A percentile compares a stretch with the other conserved stretches of the same genome.
Conservation (phyloP, 2,888 invertebrate genomes). For the Poecilus cupreus region DNA sequence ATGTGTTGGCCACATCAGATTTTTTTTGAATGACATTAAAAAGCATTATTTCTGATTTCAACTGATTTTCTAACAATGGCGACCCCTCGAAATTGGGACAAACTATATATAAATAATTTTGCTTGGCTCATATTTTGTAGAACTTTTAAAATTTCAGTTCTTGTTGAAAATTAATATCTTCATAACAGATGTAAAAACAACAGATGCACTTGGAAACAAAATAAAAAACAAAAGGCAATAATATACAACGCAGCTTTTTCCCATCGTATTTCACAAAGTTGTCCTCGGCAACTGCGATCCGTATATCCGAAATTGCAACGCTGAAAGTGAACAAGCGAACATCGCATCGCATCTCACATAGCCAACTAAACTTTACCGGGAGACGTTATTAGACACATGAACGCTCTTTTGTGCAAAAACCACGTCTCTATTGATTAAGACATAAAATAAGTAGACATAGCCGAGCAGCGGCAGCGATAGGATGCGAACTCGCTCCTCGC, state of each 20-base stretch:
- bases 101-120: no score
- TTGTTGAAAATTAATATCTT: not conserved
- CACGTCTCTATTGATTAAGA: slow-evolving; percentile 35
- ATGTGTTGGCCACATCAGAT: no score
- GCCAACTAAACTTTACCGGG: slow-evolving; percentile 23
- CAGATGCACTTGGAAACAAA: not conserved
- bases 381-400: slow-evolving; percentile 17
- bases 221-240: not conserved
- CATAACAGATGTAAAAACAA: not conserved
- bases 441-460: slow-evolving; percentile 25
- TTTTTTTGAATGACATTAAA: no score
- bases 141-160: not conserved
- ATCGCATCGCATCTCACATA: no score
- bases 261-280: not conserved
- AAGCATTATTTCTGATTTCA: no score
- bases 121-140: not conserved
- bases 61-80: no score
- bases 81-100: no score
- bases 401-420: not conserved
- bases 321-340: not conserved
- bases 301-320: not conserved
- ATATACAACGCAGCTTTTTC: not conserved
- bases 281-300: not conserved
- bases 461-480: not conserved
- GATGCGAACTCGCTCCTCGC: slow-evolving; percentile 3